Evolutionary conservation across 1,140 invertebrate species (phyloP).

Genomic region (Nebria ingens): DNA sequence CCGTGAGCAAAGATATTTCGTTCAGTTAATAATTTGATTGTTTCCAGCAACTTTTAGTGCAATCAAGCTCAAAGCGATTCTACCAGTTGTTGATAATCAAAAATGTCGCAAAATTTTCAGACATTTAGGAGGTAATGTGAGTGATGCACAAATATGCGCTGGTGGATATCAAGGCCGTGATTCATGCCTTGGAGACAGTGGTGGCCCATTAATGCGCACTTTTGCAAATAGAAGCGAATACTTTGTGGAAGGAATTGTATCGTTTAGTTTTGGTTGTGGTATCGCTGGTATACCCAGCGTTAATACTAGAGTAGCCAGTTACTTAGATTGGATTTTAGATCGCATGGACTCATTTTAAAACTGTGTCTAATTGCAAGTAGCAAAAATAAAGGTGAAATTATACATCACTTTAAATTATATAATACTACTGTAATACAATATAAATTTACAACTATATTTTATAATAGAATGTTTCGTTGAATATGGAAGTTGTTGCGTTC

Average conservation of each 20-base stretch:
- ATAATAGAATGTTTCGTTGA: too few species aligned
- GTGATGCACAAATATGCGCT: constrained; percentile 37
- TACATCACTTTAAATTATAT: too few species aligned
- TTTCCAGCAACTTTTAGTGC: constrained; percentile 17
- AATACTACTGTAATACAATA: too few species aligned
- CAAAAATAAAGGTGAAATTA: too few species aligned
- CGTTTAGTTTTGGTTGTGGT: constrained; percentile 49
- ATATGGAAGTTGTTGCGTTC: too few species aligned
- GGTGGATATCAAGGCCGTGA: constrained; percentile 36
- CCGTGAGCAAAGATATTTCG: too few species aligned
- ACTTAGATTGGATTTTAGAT: constrained; percentile 41
- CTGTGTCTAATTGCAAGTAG: too few species aligned
- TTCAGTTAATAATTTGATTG: too few species aligned
- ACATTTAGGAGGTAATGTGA: constrained; percentile 16
- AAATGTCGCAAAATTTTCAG: constrained; percentile 28
- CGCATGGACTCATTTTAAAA: neutral
- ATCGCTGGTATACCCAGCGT: constrained; percentile 43
- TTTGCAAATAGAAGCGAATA: constrained; percentile 17
- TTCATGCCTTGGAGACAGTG: constrained; percentile 47
- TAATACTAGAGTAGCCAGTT: constrained; percentile 47
- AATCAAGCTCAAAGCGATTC: constrained; percentile 31
- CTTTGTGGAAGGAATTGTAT: constrained; percentile 43
- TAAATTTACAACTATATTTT: too few species aligned
- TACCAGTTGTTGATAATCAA: constrained; percentile 21
- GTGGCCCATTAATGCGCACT: constrained; percentile 44